Evolutionary conservation across 2,797 vertebrate genomes (phyloP), one percentile per base, ranked within the genome.

Genomic region (Gephyroberyx darwinii): DNA sequence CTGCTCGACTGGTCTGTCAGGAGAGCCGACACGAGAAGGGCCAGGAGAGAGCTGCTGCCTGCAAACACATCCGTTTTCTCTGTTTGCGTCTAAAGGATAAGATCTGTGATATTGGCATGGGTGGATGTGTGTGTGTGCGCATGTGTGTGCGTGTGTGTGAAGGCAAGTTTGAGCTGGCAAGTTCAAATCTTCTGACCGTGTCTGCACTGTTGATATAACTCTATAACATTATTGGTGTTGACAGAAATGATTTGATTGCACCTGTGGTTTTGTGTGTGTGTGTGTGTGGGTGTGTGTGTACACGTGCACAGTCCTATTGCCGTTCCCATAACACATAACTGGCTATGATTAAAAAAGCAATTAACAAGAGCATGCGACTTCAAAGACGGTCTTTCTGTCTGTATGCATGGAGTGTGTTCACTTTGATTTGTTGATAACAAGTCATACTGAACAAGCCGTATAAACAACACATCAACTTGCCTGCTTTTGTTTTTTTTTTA

Each of bases 1-100:
- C 72, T 69, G 91, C 77, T 85, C 57, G 31, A 86, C 90, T 59
- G 86, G 92, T 93, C 70, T 52, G 75, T 79, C 84, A 3, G 68
- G 86, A 41, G 64, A 39, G 72, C 80, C 60, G 60, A 85, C 82
- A 37, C 68, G 63, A 64, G 26, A 4, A 26, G 26, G 26, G 26
- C 26, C 26, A 26, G 26, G 26, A 26, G 26, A 39, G 59, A 84
- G 71, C 77, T 19, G 19, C 45, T 19, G 19, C 45, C 61, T 66
- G 80, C 78, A 81, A 80, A 83, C 72, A 78, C 77, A 85, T 85
- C 77, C 74, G 58, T 66, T 81, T 67, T 70, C 51, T 78, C 54
- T 80, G 51, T 82, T 33, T 78, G 75, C 13, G 5, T 72, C 5
- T 13, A 47, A 22, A 22, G 72, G 65, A 65, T 67, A 74, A 60